These are phyloP conservation scores for Incurvaria masculella DNA, from an alignment of 2,888 invertebrate species.

Conservation along the genomic window DNA sequence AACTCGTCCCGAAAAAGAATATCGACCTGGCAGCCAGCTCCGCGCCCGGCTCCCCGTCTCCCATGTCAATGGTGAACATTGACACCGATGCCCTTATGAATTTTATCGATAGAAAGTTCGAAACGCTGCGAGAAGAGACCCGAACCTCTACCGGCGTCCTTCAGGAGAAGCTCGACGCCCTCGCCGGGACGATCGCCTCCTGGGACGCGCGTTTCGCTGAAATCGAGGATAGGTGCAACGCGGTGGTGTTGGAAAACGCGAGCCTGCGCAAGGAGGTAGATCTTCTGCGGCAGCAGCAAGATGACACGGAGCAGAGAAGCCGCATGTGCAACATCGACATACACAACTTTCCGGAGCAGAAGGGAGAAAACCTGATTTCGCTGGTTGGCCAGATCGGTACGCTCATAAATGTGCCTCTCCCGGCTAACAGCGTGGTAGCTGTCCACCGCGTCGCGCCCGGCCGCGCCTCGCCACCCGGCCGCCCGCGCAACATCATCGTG, in stretches of 20 bases:
- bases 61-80: no score
- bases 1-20: background rate
- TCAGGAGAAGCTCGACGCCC: background rate
- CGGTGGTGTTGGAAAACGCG: background rate
- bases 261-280: background rate
- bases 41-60: background rate
- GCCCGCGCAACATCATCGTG: constrained; percentile 11
- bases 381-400: constrained; percentile 2
- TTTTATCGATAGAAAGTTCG: background rate
- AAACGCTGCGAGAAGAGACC: background rate
- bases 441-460: constrained; percentile 8
- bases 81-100: no score
- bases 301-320: constrained; percentile 4
- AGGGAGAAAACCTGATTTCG: constrained; percentile 5
- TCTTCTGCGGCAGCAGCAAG: background rate
- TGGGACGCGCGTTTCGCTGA: background rate
- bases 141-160: background rate
- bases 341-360: constrained; percentile 10
- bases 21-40: background rate
- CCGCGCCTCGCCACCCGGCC: background rate
- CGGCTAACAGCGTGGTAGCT: background rate
- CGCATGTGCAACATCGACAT: constrained; percentile 9
- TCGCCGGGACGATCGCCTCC: background rate
- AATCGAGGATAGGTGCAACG: no score
- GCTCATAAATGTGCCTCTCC: constrained; percentile 1